These are phyloP conservation scores for Zeugodacus cucurbitae DNA, from an alignment of 1,140 invertebrate genomes.

Conservation along the genomic window DNA sequence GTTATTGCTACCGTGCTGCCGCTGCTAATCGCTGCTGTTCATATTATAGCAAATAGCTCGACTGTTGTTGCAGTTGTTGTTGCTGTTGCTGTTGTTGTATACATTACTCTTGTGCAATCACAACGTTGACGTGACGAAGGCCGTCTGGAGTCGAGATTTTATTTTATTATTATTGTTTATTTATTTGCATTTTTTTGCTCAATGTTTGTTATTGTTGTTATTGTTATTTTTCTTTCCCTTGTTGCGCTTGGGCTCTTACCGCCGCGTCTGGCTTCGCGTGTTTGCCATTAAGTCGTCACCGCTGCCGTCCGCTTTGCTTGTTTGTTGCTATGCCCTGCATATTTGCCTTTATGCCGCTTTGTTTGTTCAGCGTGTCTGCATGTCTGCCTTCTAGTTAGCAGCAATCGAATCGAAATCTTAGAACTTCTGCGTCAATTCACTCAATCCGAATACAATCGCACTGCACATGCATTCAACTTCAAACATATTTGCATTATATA, in stretches of 20 bases:
- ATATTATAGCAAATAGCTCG: background rate
- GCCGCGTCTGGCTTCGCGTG: slow-evolving; percentile 1
- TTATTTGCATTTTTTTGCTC: background rate
- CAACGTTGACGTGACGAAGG: slow-evolving; percentile 40
- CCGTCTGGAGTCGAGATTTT: slow-evolving; percentile 31
- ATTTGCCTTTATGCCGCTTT: background rate
- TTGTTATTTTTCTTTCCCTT: background rate
- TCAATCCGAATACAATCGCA: background rate
- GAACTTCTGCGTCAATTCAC: background rate
- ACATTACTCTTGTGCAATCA: slow-evolving; percentile 14
- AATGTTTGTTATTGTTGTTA: background rate
- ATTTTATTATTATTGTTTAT: background rate
- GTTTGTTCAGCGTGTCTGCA: background rate
- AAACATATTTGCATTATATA: too few species aligned
- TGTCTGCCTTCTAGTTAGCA: background rate
- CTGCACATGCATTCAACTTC: too few species aligned
- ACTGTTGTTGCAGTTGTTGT: background rate
- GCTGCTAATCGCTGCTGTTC: slow-evolving; percentile 32
- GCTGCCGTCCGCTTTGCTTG: background rate
- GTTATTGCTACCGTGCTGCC: slow-evolving; percentile 8
- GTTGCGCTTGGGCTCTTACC: background rate
- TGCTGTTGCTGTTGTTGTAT: background rate
- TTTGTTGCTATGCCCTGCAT: slow-evolving; percentile 11
- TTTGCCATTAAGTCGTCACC: background rate
- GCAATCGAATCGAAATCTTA: background rate